Conservation (phyloP, 2,113 vertebrate genomes). For the Telmatochromis sp. region DNA sequence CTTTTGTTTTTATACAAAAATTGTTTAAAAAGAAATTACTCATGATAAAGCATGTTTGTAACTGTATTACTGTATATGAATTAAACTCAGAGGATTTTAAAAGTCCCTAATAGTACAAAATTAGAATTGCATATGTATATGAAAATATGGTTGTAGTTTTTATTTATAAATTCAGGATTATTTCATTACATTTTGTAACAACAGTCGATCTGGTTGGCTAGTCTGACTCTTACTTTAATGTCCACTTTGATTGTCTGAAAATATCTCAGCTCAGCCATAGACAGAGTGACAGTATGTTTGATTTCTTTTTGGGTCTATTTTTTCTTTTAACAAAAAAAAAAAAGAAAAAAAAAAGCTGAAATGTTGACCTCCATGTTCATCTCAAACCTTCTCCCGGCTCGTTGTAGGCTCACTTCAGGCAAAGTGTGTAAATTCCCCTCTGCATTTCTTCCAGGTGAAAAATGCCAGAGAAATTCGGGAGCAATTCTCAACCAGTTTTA, state of each 20-base stretch:
- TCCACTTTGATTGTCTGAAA: not conserved
- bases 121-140: not conserved
- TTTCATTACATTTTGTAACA: not conserved
- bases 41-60: not conserved
- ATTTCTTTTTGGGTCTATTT: slow-evolving; percentile 12
- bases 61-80: not conserved
- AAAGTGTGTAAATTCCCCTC: slow-evolving; percentile 52
- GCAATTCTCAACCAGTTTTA: slow-evolving; percentile 56
- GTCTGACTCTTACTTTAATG: not conserved
- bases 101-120: not conserved
- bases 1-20: not conserved
- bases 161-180: not conserved
- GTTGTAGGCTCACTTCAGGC: slow-evolving; percentile 49
- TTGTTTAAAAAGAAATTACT: not conserved
- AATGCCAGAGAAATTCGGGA: slow-evolving; percentile 58
- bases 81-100: not conserved
- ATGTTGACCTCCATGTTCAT: slow-evolving; percentile 42
- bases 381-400: slow-evolving; percentile 28
- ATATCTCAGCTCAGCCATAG: not conserved
- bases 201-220: not conserved
- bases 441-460: slow-evolving; percentile 49
- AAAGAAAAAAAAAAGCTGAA: not conserved
- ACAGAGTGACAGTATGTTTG: not conserved
- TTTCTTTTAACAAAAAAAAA: not conserved
- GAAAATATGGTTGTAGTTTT: not conserved